Conservation (phyloP, 2,888 invertebrate species). For the Netelia inedita region DNA sequence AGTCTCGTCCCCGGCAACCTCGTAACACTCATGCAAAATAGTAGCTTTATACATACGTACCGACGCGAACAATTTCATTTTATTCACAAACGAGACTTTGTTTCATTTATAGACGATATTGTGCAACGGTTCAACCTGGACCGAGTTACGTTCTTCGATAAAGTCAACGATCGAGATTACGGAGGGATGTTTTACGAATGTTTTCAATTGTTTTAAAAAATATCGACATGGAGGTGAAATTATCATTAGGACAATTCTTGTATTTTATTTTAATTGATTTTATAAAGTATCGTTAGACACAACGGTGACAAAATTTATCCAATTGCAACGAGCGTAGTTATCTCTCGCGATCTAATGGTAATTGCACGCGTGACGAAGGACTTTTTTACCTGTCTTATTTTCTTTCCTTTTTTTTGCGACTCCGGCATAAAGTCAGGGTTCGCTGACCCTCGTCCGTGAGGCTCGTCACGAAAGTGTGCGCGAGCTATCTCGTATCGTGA, state of each 20-base stretch:
- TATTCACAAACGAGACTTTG: constrained; percentile 29
- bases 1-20: constrained; percentile 60
- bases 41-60: constrained; percentile 20
- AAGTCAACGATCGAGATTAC: no score
- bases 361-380: constrained; percentile 51
- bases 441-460: constrained; percentile 43
- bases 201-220: no score
- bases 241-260: no score
- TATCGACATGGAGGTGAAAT: no score
- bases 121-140: not conserved
- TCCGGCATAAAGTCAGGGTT: constrained; percentile 23
- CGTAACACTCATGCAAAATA: constrained; percentile 77
- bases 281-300: no score
- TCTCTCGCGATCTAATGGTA: constrained; percentile 39
- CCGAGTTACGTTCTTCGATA: not conserved
- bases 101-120: not conserved
- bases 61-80: constrained; percentile 25
- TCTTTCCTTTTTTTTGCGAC: constrained; percentile 34
- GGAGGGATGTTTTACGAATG: no score
- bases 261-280: no score
- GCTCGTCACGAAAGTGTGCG: constrained; percentile 50
- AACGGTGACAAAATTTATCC: no score
- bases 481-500: no score
- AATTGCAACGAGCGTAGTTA: constrained; percentile 27
- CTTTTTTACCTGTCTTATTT: constrained; percentile 21